Percentiles rank a stretch among this genome's conserved stretches.
Evolutionary conservation across 2,113 vertebrate species (phyloP).

Genomic region (Cervus canadensis): DNA sequence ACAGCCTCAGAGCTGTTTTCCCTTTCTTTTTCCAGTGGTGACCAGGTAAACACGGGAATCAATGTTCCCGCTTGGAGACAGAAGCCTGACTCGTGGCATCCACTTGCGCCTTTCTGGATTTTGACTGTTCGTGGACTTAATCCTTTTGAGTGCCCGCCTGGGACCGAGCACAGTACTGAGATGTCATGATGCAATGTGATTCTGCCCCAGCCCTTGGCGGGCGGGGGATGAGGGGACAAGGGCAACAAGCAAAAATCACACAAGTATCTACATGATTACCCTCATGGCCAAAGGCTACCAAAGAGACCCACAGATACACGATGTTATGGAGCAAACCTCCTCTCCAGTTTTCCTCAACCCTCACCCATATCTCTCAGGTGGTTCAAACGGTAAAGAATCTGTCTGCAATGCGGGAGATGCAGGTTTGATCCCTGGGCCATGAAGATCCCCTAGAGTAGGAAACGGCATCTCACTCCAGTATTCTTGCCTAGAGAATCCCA

Average conservation of each 20-base stretch:
- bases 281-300: neutral
- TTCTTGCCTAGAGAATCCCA: neutral
- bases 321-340: neutral
- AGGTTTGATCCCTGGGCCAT: neutral
- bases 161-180: neutral
- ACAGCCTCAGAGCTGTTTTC: neutral
- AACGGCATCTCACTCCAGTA: neutral
- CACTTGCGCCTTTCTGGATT: neutral
- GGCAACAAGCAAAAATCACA: neutral
- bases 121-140: neutral
- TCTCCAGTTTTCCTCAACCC: neutral
- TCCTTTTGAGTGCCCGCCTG: neutral
- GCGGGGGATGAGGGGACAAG: accelerated
- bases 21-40: neutral
- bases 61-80: neutral
- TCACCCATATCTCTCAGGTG: neutral
- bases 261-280: neutral
- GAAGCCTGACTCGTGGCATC: neutral
- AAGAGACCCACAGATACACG: neutral
- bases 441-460: neutral
- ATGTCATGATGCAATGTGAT: accelerated
- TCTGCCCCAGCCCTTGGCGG: neutral
- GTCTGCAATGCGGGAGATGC: neutral
- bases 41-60: slow-evolving; percentile 12
- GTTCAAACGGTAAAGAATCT: neutral